Evolutionary conservation across 2,113 vertebrate species (phyloP), one percentile per base, ranked within the genome.

Genomic region (Equus quagga): DNA sequence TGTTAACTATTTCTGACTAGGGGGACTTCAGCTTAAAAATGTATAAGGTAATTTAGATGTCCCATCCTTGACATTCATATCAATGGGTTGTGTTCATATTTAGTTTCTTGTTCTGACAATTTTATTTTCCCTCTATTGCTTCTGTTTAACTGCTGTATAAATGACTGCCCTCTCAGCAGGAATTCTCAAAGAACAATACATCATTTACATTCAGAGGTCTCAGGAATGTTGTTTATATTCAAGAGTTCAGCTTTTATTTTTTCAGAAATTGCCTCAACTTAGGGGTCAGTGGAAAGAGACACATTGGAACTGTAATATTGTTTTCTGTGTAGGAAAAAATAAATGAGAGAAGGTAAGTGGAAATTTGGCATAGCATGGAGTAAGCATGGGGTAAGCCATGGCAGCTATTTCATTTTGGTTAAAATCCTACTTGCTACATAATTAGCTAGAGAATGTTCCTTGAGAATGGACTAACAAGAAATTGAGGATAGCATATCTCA

Each of bases 141-240:
- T 69, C 21, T 86, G 62, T 82, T 96, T 69, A 76, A 78, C 19
- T 65, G 56, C 87, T 96, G 5, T 75, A 19, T 82, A 84, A 93
- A 79, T 60, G 69, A 94, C n/a, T 94, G 12, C 26, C 51, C n/a
- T 60, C 5, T 7, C 69, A 76, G 3, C 41, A 94, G 69, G 26
- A 92, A 64, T 92, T 86, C 76, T 96, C 21, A 82, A 87, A 91
- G 49, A 96, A 72, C 17, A 93, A 12, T 60, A 87, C n/a, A 91
- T 5, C 62, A 44, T 49, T n/a, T 64, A 75, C 44, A 90, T 86
- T 94, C 28, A 79, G 83, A 92, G 24, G 54, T 41, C 56, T 83
- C 41, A 56, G 49, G 36, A 95, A 93, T 96, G 51, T 95, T 93
- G 65, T 88, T 96, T 97, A 60, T 89, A 46, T 93, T 91, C 51